These are phyloP conservation scores for Polia nebulosa DNA, from an alignment of 2,888 invertebrate species.

Conservation along the genomic window DNA sequence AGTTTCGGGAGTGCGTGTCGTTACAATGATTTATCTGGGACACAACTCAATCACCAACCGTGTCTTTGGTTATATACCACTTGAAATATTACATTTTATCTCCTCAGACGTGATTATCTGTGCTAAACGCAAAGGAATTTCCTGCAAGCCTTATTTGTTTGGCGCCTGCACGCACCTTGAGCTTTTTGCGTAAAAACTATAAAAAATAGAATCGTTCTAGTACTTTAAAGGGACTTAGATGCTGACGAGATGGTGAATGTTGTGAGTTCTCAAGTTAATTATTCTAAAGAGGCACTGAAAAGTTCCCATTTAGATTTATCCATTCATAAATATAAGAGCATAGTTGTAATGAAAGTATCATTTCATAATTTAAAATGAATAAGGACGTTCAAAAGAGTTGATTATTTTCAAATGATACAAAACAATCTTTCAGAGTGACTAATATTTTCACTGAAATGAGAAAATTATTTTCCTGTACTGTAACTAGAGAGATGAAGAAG, in stretches of 20 bases:
- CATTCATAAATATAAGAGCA: neutral
- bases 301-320: neutral
- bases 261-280: neutral
- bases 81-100: slow-evolving; percentile 50
- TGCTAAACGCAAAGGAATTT: slow-evolving; percentile 45
- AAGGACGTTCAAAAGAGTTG: neutral
- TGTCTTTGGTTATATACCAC: slow-evolving; percentile 36
- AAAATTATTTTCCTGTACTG: too few species aligned
- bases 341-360: neutral
- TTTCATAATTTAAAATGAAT: too few species aligned
- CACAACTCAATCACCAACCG: slow-evolving; percentile 58
- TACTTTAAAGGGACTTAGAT: neutral
- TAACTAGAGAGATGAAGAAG: neutral
- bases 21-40: slow-evolving; percentile 58
- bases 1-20: slow-evolving; percentile 50
- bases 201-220: slow-evolving; percentile 24
- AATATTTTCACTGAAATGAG: neutral
- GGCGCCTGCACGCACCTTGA: slow-evolving; percentile 15
- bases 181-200: slow-evolving; percentile 13
- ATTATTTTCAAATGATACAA: neutral
- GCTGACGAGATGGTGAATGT: neutral
- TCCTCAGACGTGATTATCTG: slow-evolving; percentile 36
- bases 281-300: neutral
- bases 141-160: slow-evolving; percentile 35
- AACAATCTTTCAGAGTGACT: neutral